These are phyloP conservation scores for Sphenopsis melanotis DNA, from an alignment of 2,797 vertebrate species.

Conservation along the genomic window DNA sequence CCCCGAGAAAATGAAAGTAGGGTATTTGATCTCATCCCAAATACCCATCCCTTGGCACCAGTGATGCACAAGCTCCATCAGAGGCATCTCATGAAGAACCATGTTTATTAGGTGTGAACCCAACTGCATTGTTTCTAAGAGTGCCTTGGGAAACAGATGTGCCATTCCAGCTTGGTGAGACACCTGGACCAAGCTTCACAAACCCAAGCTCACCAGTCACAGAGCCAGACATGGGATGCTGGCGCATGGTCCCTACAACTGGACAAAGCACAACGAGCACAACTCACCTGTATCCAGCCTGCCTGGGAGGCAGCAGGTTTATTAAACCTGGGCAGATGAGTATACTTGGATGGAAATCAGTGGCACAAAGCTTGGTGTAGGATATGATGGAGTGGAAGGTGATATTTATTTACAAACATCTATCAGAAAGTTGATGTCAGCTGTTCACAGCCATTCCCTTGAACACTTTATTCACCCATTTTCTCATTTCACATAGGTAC, in stretches of 20 bases:
- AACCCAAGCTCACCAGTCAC: background rate
- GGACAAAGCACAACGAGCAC: background rate
- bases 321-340: background rate
- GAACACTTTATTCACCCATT: background rate
- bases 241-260: background rate
- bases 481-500: background rate
- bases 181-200: background rate
- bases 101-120: background rate
- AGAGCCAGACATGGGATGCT: background rate
- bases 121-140: background rate
- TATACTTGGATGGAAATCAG: background rate
- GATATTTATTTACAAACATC: background rate
- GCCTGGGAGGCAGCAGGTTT: background rate
- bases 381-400: background rate
- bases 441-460: background rate
- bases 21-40: background rate
- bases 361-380: background rate
- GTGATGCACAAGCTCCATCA: background rate
- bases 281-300: background rate
- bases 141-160: background rate
- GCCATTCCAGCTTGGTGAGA: background rate
- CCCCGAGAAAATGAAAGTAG: background rate
- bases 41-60: background rate
- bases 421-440: background rate
- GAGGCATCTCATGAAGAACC: fast-evolving